Evolutionary conservation across 2,888 invertebrate genomes (phyloP).

Genomic region (Quadroppia sp.): DNA sequence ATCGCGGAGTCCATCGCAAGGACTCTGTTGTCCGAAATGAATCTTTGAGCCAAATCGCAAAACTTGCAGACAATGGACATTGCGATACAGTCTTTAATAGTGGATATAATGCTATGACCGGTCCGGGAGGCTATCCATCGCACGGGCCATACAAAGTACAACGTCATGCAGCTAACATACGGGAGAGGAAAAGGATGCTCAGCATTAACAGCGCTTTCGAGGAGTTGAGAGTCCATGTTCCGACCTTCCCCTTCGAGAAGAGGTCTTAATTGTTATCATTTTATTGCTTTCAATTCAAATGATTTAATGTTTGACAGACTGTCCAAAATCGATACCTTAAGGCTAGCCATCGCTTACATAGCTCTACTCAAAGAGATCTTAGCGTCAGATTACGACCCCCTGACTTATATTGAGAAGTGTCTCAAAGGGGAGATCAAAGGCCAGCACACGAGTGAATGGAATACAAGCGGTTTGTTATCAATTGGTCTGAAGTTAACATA

Average conservation of each 20-base stretch:
- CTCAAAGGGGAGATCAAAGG: slow-evolving; percentile 83
- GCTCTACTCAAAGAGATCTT: slow-evolving; percentile 83
- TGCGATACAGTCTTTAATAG: slow-evolving; percentile 29
- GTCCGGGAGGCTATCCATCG: slow-evolving; percentile 41
- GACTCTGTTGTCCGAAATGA: neutral
- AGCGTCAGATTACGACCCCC: slow-evolving; percentile 80
- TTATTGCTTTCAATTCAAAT: neutral
- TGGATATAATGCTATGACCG: slow-evolving; percentile 37
- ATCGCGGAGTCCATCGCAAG: slow-evolving; percentile 37
- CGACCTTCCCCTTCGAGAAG: slow-evolving; percentile 98
- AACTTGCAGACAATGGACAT: slow-evolving; percentile 37
- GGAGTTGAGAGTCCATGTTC: slow-evolving; percentile 93
- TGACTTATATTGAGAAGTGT: slow-evolving; percentile 89
- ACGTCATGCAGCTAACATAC: slow-evolving; percentile 87
- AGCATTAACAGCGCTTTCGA: slow-evolving; percentile 84
- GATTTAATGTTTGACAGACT: slow-evolving; percentile 55
- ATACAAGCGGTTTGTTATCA: slow-evolving; percentile 78
- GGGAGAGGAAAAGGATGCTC: slow-evolving; percentile 96
- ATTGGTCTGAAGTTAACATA: too few relatives aligned
- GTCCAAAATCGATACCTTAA: slow-evolving; percentile 95
- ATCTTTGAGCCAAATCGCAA: slow-evolving; percentile 14
- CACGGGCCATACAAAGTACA: slow-evolving; percentile 76
- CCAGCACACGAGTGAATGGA: slow-evolving; percentile 80
- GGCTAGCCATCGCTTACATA: slow-evolving; percentile 95
- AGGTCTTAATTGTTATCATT: slow-evolving; percentile 53